Percentiles rank a stretch among this genome's conserved stretches.
These are phyloP conservation scores for Oxystoma pomonae DNA, from an alignment of 2,888 invertebrate species.

Conservation along the genomic window DNA sequence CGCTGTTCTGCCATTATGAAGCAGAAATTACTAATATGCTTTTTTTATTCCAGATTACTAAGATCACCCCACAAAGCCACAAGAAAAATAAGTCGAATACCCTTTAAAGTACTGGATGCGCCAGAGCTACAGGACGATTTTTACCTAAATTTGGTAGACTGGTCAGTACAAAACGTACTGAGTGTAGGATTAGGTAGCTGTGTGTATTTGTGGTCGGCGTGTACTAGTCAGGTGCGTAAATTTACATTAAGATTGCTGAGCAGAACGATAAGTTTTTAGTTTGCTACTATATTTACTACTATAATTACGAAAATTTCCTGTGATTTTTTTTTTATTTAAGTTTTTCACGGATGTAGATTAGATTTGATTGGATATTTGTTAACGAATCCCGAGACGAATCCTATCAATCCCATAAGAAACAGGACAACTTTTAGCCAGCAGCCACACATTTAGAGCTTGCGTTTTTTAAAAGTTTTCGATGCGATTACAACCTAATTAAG, in stretches of 20 bases:
- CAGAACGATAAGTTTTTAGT: neutral
- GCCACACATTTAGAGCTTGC: too few species aligned
- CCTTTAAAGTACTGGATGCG: slow-evolving; percentile 95
- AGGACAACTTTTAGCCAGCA: too few species aligned
- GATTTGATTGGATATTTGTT: too few species aligned
- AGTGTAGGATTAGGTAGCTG: slow-evolving; percentile 97
- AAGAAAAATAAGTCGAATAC: slow-evolving; percentile 96
- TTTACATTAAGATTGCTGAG: too few species aligned
- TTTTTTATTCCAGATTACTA: slow-evolving; percentile 60
- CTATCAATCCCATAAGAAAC: too few species aligned
- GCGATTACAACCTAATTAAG: too few species aligned
- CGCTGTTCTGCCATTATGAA: too few species aligned
- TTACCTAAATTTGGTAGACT: slow-evolving; percentile 97
- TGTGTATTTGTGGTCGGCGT: slow-evolving; percentile 98
- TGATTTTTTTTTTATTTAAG: too few species aligned
- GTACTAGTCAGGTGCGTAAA: slow-evolving; percentile 79
- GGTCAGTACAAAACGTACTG: slow-evolving; percentile 98
- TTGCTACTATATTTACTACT: neutral
- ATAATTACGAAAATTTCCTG: neutral
- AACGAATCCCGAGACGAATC: too few species aligned
- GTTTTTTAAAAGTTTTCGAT: too few species aligned
- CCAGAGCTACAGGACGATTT: slow-evolving; percentile 98
- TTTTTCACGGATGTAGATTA: too few species aligned
- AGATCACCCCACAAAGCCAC: slow-evolving; percentile 97
- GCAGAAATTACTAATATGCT: too few species aligned